Evolutionary conservation across 2,113 vertebrate genomes (phyloP), one percentile per base, ranked within the genome.

Genomic region (Theristicus caerulescens): DNA sequence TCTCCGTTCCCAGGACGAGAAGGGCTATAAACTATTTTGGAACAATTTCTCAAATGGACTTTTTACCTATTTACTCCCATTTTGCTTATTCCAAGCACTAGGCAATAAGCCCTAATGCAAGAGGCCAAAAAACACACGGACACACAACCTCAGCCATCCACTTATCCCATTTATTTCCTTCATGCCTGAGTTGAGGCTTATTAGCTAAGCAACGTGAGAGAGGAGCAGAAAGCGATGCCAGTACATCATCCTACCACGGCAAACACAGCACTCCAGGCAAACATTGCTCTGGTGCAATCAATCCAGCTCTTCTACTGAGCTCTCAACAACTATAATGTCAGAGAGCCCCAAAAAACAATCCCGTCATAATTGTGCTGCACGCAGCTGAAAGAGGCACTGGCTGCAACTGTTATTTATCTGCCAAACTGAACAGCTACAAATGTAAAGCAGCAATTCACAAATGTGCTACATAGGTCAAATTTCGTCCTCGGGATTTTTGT

Each of bases 341-440:
- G 13, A 36, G 36, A 58, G 13, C 9, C 49, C 22, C 49, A 1
- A 12, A 58, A 64, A 26, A 1, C 31, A 55, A 90, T 58, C 49
- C 57, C 64, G 40, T 18, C 29, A 1, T 2, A 49, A 64, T 0
- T n/a, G 19, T 40, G 36, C 62, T 18, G 20, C 64, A 16, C 0
- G 0, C 84, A 51, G 84, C 65, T 72, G 65, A 36, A 26, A 62
- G 32, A 52, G 32, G 22, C 54, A 6, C 38, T n/a, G 44, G 20
- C 62, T 82, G 38, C 29, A 12, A 31, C 8, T 34, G 21, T 15
- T 47, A 24, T 31, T 88, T 24, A 66, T 27, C 51, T 65, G 62
- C n/a, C 47, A 26, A 22, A 26, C 34, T 26, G 29, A 54, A 74
- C 81, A 62, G 58, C 55, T 54, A 13, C 29, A 55, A 15, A 32